Percentiles rank a stretch among this genome's conserved stretches.
Evolutionary conservation across 2,888 invertebrate genomes (phyloP).

Genomic region (Volucella bombylans): DNA sequence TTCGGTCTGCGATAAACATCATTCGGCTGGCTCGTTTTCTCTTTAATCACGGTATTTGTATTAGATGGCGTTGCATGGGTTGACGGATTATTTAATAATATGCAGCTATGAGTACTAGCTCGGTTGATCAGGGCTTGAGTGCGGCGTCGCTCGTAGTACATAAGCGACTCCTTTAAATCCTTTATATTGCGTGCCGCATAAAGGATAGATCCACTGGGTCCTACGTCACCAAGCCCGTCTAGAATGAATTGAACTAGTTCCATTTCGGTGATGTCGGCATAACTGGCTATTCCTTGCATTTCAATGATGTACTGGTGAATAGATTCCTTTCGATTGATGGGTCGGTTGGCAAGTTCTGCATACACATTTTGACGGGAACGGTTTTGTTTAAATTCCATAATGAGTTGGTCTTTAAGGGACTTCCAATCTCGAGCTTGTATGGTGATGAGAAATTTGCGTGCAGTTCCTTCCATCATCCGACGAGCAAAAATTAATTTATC

Average conservation of each 20-base stretch:
- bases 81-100: too few species aligned
- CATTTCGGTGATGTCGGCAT: conserved; percentile 3
- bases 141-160: conserved; percentile 6
- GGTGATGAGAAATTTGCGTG: conserved; percentile 9
- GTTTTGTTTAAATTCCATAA: conserved; percentile 8
- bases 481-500: conserved; percentile 22
- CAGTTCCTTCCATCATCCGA: conserved; percentile 14
- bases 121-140: not conserved
- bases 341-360: not conserved
- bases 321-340: not conserved
- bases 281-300: conserved; percentile 31
- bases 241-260: conserved; percentile 36
- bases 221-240: conserved; percentile 24
- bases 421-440: conserved; percentile 26
- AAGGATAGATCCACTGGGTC: conserved; percentile 20
- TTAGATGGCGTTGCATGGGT: too few species aligned
- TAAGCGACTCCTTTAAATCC: not conserved
- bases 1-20: not conserved
- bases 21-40: conserved; percentile 2
- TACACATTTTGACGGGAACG: conserved; percentile 18
- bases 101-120: not conserved
- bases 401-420: conserved; percentile 1
- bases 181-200: conserved; percentile 14
- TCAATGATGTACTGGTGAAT: conserved; percentile 14
- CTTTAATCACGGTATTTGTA: too few species aligned